Base-by-base conservation (phyloP, 2,797 vertebrate genomes). In the Microctenopoma lineatum region DNA sequence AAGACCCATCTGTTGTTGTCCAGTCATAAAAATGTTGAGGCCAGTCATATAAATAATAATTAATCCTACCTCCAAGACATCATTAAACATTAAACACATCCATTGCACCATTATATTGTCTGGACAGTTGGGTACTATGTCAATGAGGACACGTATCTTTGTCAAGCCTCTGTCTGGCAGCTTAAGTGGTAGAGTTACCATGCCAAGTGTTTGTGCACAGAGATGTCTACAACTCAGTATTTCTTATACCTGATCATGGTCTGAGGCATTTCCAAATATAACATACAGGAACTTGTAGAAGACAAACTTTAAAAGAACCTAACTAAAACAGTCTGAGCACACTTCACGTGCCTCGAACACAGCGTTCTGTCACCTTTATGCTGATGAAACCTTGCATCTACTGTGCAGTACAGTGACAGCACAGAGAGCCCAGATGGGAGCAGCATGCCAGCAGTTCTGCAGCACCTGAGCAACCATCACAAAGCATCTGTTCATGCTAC, bases 401-500 rank as follows among this genome's bases (percentile, higher is more conserved):
- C 21, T 21, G 21, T 21, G 21, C 21, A 21, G 16, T 15, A 3
- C 14, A 73, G 18, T 60, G 34, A 10, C 21, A 38, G 27, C 38
- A 48, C 13, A 11, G 3, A n/a, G n/a, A 12, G 18, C 15, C 25
- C 16, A 39, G 21, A 55, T 13, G 7, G 18, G 46, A 60, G 8
- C 44, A 52, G 27, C n/a, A n/a, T 26, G 26, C 6, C 32, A 39
- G 46, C 7, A 21, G 12, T 38, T 15, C 14, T 41, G n/a, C 26
- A 4, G 29, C 59, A 63, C 16, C 16, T 14, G 8, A 46, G 26
- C 32, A 46, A 16, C 14, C 11, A 25, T 12, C 12, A 50, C 44
- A 62, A 29, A 34, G 27, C n/a, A 27, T 64, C 60, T 11, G 69
- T 29, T 63, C 26, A 26, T 56, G 57, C 45, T 44, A 38, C 18